Base-by-base conservation (phyloP, 2,888 invertebrate species). In the Idaea dimidiata region DNA sequence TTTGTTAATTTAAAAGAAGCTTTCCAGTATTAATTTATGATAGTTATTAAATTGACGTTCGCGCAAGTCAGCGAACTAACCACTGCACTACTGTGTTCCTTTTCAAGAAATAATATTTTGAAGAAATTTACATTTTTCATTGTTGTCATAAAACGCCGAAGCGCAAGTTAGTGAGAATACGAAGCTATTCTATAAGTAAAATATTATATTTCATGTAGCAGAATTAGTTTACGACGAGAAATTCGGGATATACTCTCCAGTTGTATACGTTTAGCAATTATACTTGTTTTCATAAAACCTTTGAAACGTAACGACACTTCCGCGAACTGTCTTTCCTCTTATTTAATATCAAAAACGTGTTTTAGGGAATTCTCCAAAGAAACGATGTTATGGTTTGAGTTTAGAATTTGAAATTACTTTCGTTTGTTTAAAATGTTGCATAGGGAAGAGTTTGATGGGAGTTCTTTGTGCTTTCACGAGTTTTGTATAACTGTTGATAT, bases 261-360 rank as follows among this genome's bases (percentile, higher is more conserved):
- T 83, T 83, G 78, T 76, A 72, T 74, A 79, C 72, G 67, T 77
- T 86, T 80, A 77, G 76, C 77, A 87, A 84, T 86, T 85, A 79
- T 84, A 82, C 85, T 87, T 86, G 88, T 87, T 88, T 78, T 72
- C 73, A 72, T 84, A 81, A 79, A 80, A 83, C 83, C 77, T 85
- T 86, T 84, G 82, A 85, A 82, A 84, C 81, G 78, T 78, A 79
- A 84, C 83, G 87, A 82, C 82, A 80, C 84, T 86, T 76, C 76
- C 66, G 77, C 75, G 75, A 84, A 87, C 79, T 84, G 87, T 87
- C 86, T 87, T 86, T 85, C 87, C 87, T 84, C 84, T 89, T 89
- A 87, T 90, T 87, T 88, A 88, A 91, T 89, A 89, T 88, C 74
- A 78, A 80, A 75, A 79, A 88, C 88, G 86, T 87, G 88, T 89